Evolutionary conservation across 2,888 invertebrate species (phyloP).

Genomic region (Cataglyphis altisquamis): DNA sequence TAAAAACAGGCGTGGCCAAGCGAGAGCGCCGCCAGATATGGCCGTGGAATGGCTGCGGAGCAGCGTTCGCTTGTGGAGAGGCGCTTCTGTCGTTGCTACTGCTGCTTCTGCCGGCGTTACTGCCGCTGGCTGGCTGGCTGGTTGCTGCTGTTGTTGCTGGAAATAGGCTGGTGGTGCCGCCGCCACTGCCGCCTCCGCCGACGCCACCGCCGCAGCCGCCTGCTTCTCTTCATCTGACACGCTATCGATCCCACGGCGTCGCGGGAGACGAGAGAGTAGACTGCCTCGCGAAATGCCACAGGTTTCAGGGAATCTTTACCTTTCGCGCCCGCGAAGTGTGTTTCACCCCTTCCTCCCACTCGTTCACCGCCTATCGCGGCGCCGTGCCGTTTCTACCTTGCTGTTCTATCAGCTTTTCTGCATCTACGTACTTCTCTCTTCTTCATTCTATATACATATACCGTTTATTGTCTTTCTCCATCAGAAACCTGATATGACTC

Average conservation of each 20-base stretch:
- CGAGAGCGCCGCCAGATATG: constrained; percentile 76
- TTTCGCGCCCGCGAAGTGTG: constrained; percentile 65
- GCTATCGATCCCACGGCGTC: constrained; percentile 73
- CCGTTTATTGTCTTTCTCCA: constrained; percentile 36
- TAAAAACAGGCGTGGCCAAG: constrained; percentile 75
- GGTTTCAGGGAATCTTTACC: constrained; percentile 76
- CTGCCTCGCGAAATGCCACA: constrained; percentile 77
- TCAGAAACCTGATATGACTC: constrained; percentile 3
- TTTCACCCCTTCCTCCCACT: constrained; percentile 30
- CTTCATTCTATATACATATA: constrained; percentile 1
- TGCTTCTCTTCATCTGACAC: constrained; percentile 69
- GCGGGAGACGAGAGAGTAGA: constrained; percentile 67
- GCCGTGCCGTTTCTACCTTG: constrained; percentile 43
- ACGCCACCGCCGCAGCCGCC: constrained; percentile 65
- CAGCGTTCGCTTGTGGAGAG: constrained; percentile 51
- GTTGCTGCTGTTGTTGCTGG: constrained; percentile 67
- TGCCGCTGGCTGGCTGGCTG: constrained; percentile 64
- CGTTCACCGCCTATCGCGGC: constrained; percentile 5
- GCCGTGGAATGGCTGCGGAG: constrained; percentile 83
- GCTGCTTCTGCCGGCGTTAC: constrained; percentile 73
- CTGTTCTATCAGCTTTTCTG: constrained; percentile 40
- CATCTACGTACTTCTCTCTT: constrained; percentile 25
- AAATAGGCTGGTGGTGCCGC: constrained; percentile 53
- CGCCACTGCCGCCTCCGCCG: constrained; percentile 59
- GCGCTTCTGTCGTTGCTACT: constrained; percentile 70